Base-by-base conservation (phyloP, 2,888 invertebrate genomes). In the Standfussiana lucernea region DNA sequence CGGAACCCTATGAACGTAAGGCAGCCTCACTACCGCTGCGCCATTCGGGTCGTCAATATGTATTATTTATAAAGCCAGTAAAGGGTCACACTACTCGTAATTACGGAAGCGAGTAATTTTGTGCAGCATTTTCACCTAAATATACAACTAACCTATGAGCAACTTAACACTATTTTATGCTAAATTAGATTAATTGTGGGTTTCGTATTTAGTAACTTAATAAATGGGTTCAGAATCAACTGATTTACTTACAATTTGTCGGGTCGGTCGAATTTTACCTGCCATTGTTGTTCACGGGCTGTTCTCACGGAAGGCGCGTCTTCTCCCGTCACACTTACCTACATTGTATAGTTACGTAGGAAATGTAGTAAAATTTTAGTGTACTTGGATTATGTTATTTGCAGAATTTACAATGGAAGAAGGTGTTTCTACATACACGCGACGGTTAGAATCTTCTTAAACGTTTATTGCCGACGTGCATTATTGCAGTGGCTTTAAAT, bases 261-360 rank as follows among this genome's bases (percentile, higher is more conserved):
- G 75, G 79, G 80, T 85, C 80, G 85, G 89, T 87, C 86, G 82
- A 89, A 88, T 89, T 88, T 86, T 89, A 91, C 90, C 86, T 83
- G 78, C 82, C 89, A 93, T 95, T 95, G 85, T 82, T 82, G 84
- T 81, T 82, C 42, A 72, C 61, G 85, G 79, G 80, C 73, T 80
- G 56, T 90, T 96, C 95, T 94, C 95, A 96, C 95, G 95, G 95
- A 96, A 96, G 95, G 85, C 88, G 88, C 83, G 82, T 80, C 82
- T 62, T 83, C 89, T 87, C 86, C 47, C 90, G 94, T 87, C 94
- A 94, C 89, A 95, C 89, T 95, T 93, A 93, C 95, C 95, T 89
- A 95, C 90, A 92, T 94, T 85, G 89, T 83, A 85, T 66, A 79
- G 87, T 88, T 88, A 88, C 86, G 89, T 90, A 88, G 80, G 81